Conservation (phyloP, 23 tunicate genomes). For the Ascidia mentula region DNA sequence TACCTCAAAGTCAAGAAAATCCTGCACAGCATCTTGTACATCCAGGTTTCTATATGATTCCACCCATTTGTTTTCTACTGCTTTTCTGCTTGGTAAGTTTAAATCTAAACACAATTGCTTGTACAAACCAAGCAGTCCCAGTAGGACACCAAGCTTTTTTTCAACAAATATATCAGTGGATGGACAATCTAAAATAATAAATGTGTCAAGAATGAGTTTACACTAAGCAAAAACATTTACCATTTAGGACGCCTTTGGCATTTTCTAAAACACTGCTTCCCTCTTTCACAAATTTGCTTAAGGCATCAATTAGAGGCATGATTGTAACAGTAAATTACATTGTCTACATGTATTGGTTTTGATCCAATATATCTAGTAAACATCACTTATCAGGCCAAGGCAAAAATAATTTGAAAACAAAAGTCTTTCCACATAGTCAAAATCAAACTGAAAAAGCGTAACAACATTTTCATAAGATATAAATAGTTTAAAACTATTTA, state of each 20-base stretch:
- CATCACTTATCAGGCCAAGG: too few relatives aligned
- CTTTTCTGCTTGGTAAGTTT: constrained; percentile 14
- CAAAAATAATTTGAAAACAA: too few relatives aligned
- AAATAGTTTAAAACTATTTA: too few relatives aligned
- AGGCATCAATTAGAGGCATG: neutral
- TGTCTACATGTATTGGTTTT: too few relatives aligned
- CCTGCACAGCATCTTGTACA: constrained; percentile 28
- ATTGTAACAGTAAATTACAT: too few relatives aligned
- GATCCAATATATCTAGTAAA: too few relatives aligned
- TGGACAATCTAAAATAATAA: neutral
- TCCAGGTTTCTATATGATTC: constrained; percentile 19
- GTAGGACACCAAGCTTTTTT: neutral
- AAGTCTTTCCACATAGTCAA: too few relatives aligned
- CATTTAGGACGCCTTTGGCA: neutral
- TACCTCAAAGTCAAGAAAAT: constrained; percentile 42
- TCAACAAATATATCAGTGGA: neutral
- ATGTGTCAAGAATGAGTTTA: too few relatives aligned
- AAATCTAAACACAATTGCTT: neutral
- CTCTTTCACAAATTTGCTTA: neutral
- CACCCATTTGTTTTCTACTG: constrained; percentile 31
- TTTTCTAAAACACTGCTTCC: neutral
- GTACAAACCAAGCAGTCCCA: neutral
- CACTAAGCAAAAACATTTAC: too few relatives aligned
- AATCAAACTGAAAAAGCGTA: too few relatives aligned
- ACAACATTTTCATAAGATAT: too few relatives aligned